Evolutionary conservation across 2,113 vertebrate species (phyloP), one percentile per base, ranked within the genome.

Genomic region (Phalacrocorax pelagicus): DNA sequence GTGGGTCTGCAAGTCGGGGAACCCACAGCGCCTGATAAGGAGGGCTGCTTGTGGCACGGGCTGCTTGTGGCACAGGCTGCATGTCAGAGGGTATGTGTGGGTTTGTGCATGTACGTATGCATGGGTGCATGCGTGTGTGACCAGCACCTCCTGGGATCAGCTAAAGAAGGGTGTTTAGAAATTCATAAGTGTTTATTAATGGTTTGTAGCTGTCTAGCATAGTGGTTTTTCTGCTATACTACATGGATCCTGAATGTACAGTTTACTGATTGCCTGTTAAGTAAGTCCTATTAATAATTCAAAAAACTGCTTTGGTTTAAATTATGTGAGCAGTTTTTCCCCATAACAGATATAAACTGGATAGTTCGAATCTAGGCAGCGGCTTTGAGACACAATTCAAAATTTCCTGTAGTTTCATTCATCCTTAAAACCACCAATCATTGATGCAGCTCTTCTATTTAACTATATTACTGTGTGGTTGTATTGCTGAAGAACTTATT

Each of bases 81-180:
- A 29, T 10, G 3, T 65, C 23, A 57, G 29, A 52, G 34, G 3
- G 15, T 12, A 11, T 3, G 6, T 4, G 6, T 40, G 21, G 1
- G 7, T 17, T 17, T 52, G 29, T 5, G 3, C 3, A 2, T 6
- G 9, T 8, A 26, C 0, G 0, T n/a, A 70, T 10, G 18, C 11
- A 2, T 29, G 16, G 14, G 6, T 27, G 38, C 20, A 2, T 5
- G 12, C 12, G 7, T 54, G 23, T 58, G 42, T 2, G 3, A 42
- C 5, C 30, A 32, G 18, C 9, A 36, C n/a, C 1, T 0, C 22
- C 7, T 20, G 46, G 30, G 38, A 67, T 12, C 27, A 47, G 13
- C 11, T 42, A 26, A 67, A 66, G 72, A 66, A 26, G 3, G 16
- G 9, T 0, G 3, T 32, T 94, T 49, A 49, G 58, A 83, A 88